Evolutionary conservation across 2,888 invertebrate species (phyloP).

Genomic region (Nomada fabriciana): DNA sequence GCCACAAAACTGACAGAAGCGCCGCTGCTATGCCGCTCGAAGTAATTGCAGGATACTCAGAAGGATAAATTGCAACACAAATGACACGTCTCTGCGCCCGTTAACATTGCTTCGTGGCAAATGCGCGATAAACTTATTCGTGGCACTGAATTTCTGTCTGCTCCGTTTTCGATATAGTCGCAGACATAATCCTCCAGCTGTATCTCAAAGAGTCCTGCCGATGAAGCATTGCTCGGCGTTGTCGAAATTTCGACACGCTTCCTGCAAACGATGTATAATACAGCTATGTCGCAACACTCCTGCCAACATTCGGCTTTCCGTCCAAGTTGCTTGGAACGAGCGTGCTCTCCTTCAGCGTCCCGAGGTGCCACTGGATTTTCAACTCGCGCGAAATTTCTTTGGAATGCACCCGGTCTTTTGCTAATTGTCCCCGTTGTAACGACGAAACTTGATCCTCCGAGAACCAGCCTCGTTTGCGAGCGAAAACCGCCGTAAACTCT

Average conservation of each 20-base stretch:
- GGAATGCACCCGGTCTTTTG: not conserved
- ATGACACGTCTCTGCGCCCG: too few species aligned
- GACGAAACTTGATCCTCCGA: conserved; percentile 17
- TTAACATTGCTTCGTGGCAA: too few species aligned
- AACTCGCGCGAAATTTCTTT: conserved; percentile 18
- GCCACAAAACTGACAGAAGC: conserved; percentile 7
- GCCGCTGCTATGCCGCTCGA: not conserved
- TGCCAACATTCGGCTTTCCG: conserved; percentile 6
- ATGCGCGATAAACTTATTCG: too few species aligned
- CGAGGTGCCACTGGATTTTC: not conserved
- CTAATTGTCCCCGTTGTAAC: conserved; percentile 19
- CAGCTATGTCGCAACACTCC: not conserved
- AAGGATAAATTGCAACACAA: not conserved
- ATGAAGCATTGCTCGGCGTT: not conserved
- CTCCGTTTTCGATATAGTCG: too few species aligned
- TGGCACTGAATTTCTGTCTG: too few species aligned
- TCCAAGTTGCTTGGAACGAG: conserved; percentile 1
- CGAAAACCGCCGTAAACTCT: not conserved
- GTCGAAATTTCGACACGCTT: conserved; percentile 6
- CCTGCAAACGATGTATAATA: conserved; percentile 19
- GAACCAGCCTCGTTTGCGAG: not conserved
- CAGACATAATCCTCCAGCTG: not conserved
- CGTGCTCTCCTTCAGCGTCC: not conserved
- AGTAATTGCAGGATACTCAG: conserved; percentile 2
- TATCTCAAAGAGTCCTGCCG: not conserved